Percentiles rank a stretch among this genome's conserved stretches.
Conservation (phyloP, 1,140 invertebrate species). For the Piezodorus guildinii region DNA sequence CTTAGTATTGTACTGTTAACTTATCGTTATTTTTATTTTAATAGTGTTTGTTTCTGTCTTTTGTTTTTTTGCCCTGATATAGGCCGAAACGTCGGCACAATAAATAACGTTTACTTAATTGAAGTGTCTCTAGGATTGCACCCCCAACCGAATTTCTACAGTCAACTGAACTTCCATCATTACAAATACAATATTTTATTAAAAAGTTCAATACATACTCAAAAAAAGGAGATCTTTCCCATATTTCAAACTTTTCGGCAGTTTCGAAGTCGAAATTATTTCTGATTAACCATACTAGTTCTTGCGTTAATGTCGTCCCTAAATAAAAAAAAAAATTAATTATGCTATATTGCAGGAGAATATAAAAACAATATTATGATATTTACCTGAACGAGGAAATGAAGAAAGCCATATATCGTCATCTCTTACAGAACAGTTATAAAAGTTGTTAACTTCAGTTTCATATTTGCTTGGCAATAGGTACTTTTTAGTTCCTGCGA, state of each 20-base stretch:
- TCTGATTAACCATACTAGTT: conserved; percentile 61
- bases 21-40: no score
- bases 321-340: no score
- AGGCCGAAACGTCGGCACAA: no score
- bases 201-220: conserved; percentile 56
- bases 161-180: no score
- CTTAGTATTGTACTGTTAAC: no score
- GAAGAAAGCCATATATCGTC: conserved; percentile 59
- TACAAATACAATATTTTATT: no score
- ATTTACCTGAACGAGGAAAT: conserved; percentile 69
- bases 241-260: conserved; percentile 44
- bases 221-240: conserved; percentile 56
- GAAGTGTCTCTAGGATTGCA: no score
- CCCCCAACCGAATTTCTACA: no score
- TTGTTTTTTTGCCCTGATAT: no score
- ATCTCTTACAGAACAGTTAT: conserved; percentile 43
- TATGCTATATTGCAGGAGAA: no score
- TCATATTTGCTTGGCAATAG: conserved; percentile 54
- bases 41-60: no score
- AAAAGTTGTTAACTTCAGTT: conserved; percentile 48
- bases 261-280: conserved; percentile 57
- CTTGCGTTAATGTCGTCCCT: conserved; percentile 75
- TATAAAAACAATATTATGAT: conserved; percentile 36
- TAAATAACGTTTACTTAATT: no score
- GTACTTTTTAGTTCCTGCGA: conserved; percentile 58